Percentiles rank a stretch among this genome's conserved stretches.
Conservation (phyloP, 2,113 vertebrate genomes). For the Sterrhoptilus dennistouni region DNA sequence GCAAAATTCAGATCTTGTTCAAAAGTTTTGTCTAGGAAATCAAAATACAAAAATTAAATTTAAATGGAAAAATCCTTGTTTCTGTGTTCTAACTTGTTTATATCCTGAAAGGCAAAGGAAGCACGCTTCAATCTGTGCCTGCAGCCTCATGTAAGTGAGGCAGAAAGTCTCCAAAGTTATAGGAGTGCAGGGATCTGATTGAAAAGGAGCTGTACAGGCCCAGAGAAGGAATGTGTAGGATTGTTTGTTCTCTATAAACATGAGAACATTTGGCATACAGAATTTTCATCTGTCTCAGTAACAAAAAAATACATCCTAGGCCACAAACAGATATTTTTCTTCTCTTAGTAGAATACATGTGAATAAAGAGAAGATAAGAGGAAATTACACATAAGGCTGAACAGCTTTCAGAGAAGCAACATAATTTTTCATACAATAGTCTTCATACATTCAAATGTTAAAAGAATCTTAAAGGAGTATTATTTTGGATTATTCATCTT, state of each 20-base stretch:
- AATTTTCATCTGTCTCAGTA: slow-evolving; percentile 10
- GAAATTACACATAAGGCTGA: slow-evolving; percentile 14
- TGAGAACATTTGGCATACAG: slow-evolving; percentile 23
- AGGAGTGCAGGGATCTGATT: neutral
- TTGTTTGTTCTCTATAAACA: neutral
- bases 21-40: neutral
- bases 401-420: neutral
- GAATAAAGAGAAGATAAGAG: slow-evolving; percentile 39
- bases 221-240: neutral
- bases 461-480: neutral
- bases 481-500: neutral
- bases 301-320: slow-evolving; percentile 1
- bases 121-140: neutral
- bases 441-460: neutral
- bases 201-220: neutral
- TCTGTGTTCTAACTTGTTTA: neutral
- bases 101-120: neutral
- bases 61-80: neutral
- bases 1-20: neutral
- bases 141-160: neutral
- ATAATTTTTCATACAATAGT: neutral
- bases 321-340: neutral
- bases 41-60: neutral
- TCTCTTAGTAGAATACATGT: neutral
- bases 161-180: neutral